Evolutionary conservation across 2,888 invertebrate species (phyloP).

Genomic region (Liposcelis brunnea): DNA sequence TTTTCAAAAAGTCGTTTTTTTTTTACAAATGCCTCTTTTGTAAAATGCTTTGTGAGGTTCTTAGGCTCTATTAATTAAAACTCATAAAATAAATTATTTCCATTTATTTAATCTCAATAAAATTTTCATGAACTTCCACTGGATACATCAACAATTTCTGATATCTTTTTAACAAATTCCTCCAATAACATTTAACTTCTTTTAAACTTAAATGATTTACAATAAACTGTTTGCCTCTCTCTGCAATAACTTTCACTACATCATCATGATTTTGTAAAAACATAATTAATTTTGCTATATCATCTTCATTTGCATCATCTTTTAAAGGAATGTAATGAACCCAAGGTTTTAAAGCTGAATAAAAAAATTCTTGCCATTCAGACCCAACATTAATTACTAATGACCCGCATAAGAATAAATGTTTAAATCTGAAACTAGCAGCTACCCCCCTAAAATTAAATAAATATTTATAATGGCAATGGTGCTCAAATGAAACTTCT

Average conservation of each 20-base stretch:
- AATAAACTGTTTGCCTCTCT: slow-evolving; percentile 65
- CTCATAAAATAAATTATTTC: too few species aligned
- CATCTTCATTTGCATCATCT: slow-evolving; percentile 43
- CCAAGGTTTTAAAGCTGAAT: slow-evolving; percentile 80
- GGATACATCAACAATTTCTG: slow-evolving; percentile 51
- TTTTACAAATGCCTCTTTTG: too few species aligned
- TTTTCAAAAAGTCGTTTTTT: too few species aligned
- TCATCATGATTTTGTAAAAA: slow-evolving; percentile 63
- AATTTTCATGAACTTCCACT: slow-evolving; percentile 36
- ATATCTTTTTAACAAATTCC: slow-evolving; percentile 53
- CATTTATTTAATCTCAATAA: slow-evolving; percentile 32
- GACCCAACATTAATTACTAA: slow-evolving; percentile 86
- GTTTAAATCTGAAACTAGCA: slow-evolving; percentile 92
- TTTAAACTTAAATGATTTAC: slow-evolving; percentile 65
- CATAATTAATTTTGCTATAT: slow-evolving; percentile 51
- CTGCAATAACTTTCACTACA: slow-evolving; percentile 58
- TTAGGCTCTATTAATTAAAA: too few species aligned
- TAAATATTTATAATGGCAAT: slow-evolving; percentile 75
- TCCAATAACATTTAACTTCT: slow-evolving; percentile 80
- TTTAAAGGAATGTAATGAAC: slow-evolving; percentile 83
- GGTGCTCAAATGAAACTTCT: slow-evolving; percentile 78
- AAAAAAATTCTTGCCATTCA: slow-evolving; percentile 93
- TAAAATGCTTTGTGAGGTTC: too few species aligned
- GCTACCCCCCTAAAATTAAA: slow-evolving; percentile 96
- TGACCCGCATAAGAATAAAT: slow-evolving; percentile 82